These are phyloP conservation scores for Atherinosoma microstoma DNA, from an alignment of 2,797 vertebrate genomes.

Conservation along the genomic window DNA sequence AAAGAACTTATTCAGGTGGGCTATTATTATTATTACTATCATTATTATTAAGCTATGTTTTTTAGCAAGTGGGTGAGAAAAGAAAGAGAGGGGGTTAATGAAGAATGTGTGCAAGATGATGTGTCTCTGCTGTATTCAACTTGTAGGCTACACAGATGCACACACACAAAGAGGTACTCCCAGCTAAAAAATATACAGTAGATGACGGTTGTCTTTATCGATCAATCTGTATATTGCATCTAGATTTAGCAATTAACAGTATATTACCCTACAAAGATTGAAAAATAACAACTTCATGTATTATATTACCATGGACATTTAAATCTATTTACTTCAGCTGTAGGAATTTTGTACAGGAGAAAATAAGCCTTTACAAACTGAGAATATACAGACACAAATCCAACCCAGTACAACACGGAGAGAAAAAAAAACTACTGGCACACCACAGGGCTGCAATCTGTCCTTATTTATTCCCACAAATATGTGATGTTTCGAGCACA, in stretches of 20 bases:
- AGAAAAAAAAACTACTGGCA: too few relatives aligned
- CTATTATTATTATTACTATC: slow-evolving; percentile 33
- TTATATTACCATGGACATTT: background rate
- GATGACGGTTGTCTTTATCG: background rate
- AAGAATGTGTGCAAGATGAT: background rate
- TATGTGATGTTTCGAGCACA: background rate
- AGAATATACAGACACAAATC: background rate
- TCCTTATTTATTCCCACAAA: background rate
- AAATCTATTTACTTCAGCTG: background rate
- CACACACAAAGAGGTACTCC: background rate
- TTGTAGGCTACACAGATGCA: background rate
- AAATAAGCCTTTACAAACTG: background rate
- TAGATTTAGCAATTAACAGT: background rate
- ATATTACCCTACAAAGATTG: background rate
- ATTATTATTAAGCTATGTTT: slow-evolving; percentile 9
- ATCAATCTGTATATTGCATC: background rate
- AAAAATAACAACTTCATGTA: background rate
- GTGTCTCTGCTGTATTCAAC: slow-evolving; percentile 2
- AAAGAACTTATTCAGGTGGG: slow-evolving; percentile 29
- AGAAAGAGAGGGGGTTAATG: slow-evolving; percentile 21
- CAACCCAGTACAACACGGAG: background rate
- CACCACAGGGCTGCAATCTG: background rate
- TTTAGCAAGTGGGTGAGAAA: slow-evolving; percentile 30
- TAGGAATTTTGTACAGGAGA: background rate
- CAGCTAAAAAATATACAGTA: background rate